Percentiles rank a stretch among this genome's conserved stretches.
These are phyloP conservation scores for Mustela nigripes DNA, from an alignment of 2,113 vertebrate genomes.

Conservation along the genomic window DNA sequence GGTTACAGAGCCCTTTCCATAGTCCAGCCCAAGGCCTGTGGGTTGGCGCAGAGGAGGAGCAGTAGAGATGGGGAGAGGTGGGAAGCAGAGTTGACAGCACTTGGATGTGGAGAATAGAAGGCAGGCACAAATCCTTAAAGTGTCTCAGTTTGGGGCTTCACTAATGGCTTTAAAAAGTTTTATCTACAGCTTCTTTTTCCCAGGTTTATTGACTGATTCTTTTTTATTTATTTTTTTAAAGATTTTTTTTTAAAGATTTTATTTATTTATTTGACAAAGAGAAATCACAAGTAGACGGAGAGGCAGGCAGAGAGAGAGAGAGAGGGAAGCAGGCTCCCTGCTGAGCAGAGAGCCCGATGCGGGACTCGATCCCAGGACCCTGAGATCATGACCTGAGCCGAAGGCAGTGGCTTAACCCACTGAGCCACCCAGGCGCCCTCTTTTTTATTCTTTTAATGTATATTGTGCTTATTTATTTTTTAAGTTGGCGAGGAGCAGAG, in stretches of 20 bases:
- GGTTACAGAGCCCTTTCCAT: neutral
- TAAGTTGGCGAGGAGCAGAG: neutral
- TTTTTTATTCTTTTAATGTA: neutral
- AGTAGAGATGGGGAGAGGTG: neutral
- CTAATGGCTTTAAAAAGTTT: neutral
- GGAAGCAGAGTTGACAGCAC: neutral
- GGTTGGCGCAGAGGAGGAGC: neutral
- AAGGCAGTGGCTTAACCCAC: too few species aligned
- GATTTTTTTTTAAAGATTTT: too few species aligned
- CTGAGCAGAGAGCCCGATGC: too few species aligned
- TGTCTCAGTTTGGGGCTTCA: neutral
- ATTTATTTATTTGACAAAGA: too few species aligned
- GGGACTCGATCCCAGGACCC: too few species aligned
- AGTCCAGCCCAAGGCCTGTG: neutral
- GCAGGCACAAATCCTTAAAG: neutral
- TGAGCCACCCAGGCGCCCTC: neutral
- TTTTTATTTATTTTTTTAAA: neutral
- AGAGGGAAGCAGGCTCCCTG: too few species aligned
- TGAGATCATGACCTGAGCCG: too few species aligned
- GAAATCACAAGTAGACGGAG: too few species aligned
- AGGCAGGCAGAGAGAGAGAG: too few species aligned
- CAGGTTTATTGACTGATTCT: neutral
- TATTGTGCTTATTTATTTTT: neutral
- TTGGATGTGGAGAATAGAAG: neutral
- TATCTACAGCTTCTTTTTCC: slow-evolving; percentile 44